These are phyloP conservation scores for Lumbricus terrestris DNA, from an alignment of 2,888 invertebrate species.

Conservation along the genomic window DNA sequence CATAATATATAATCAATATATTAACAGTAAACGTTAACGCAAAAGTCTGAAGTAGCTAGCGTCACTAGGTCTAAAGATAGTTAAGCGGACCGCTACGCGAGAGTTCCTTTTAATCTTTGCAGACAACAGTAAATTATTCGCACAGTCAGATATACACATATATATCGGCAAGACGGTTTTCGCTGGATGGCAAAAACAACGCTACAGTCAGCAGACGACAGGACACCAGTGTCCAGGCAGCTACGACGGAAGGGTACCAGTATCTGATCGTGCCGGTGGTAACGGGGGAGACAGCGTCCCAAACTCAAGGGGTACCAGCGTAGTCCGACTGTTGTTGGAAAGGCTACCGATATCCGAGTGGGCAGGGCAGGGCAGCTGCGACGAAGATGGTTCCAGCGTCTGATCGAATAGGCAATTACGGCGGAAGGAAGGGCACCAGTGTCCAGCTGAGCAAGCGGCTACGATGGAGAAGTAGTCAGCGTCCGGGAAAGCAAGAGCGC, in stretches of 20 bases:
- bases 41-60: conserved; percentile 3
- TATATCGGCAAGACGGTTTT: background rate
- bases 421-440: background rate
- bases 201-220: background rate
- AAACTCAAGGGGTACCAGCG: too few relatives aligned
- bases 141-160: background rate
- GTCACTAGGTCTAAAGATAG: background rate
- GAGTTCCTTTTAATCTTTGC: background rate
- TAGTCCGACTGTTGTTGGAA: too few relatives aligned
- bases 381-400: background rate
- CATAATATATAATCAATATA: too few relatives aligned
- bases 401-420: background rate
- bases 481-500: background rate
- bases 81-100: background rate
- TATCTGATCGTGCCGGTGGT: too few relatives aligned
- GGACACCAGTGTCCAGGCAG: background rate
- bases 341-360: background rate
- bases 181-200: conserved; percentile 3
- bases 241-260: too few relatives aligned
- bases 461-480: background rate
- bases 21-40: background rate
- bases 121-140: background rate
- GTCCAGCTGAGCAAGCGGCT: background rate
- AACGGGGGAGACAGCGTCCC: too few relatives aligned
- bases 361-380: background rate